Percentiles rank a stretch among this genome's conserved stretches.
phyloP scores from a whole-genome alignment of 2,113 vertebrate species.

The Clinocottus analis region DNA sequence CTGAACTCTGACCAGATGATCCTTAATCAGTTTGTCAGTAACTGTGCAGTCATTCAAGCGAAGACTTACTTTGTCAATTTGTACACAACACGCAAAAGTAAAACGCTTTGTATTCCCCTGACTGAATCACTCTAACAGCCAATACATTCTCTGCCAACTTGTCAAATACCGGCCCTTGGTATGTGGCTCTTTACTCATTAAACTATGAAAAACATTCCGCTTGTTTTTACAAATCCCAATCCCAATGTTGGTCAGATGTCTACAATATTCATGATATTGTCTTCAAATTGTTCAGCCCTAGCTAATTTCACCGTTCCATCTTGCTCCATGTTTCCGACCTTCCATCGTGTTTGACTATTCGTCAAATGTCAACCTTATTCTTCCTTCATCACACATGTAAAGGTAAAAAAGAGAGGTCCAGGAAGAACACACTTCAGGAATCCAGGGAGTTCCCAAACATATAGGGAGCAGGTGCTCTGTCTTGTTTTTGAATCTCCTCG shows the following conservation, averaged over 20 bases:
- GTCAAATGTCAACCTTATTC: background rate
- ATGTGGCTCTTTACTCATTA: background rate
- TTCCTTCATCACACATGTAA: background rate
- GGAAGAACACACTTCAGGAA: background rate
- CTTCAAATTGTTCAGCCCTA: background rate
- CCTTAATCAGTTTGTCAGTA: background rate
- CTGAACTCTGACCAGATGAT: background rate
- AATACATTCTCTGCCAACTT: background rate
- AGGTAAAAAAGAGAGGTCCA: background rate
- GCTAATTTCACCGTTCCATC: background rate
- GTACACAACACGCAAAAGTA: background rate
- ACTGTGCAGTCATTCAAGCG: background rate
- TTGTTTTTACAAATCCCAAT: background rate
- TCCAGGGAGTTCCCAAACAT: background rate
- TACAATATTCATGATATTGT: background rate
- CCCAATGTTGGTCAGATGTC: background rate
- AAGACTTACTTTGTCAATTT: background rate
- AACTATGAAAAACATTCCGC: background rate
- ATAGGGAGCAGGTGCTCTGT: background rate
- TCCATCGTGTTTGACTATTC: background rate
- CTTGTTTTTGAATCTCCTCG: background rate
- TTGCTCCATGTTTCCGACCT: background rate
- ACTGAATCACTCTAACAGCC: background rate
- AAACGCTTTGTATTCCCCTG: background rate
- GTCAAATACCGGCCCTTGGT: background rate